A percentile compares a stretch with the other conserved stretches of the same genome.
phyloP scores from a whole-genome alignment of 2,888 invertebrate species.

The Apantesis nais region DNA sequence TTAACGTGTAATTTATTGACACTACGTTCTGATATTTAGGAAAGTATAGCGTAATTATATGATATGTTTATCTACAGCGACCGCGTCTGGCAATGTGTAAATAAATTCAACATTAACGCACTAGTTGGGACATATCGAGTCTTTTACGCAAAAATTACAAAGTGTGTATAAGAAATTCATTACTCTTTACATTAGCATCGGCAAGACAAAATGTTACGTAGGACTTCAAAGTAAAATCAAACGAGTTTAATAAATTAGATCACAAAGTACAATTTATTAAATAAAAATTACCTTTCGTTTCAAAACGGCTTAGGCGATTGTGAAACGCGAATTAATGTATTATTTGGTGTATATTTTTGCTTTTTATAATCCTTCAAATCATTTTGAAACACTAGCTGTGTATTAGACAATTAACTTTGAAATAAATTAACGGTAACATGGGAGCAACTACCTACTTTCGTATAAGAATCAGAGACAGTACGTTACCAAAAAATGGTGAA shows the following conservation, averaged over 20 bases:
- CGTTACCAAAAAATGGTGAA: neutral
- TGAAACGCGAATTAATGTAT: neutral
- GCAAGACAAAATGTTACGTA: no score
- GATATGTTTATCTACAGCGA: slow-evolving; percentile 47
- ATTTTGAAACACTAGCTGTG: neutral
- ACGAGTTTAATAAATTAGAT: no score
- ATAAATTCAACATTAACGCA: slow-evolving; percentile 29
- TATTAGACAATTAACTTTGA: neutral
- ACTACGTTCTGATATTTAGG: slow-evolving; percentile 66
- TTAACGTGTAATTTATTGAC: slow-evolving; percentile 79
- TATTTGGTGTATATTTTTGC: neutral
- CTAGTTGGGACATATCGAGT: neutral
- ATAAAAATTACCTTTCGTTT: neutral
- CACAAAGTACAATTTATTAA: no score
- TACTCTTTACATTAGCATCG: no score
- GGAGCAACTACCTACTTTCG: slow-evolving; percentile 1
- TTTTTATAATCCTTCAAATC: neutral
- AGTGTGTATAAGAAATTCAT: neutral
- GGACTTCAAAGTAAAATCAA: no score
- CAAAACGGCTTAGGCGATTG: neutral
- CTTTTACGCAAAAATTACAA: slow-evolving; percentile 11
- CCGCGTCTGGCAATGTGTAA: slow-evolving; percentile 34
- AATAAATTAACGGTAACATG: slow-evolving; percentile 2
- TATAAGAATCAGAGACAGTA: neutral
- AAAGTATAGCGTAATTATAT: slow-evolving; percentile 58